Evolutionary conservation across 2,797 vertebrate species (phyloP), one percentile per base, ranked within the genome.

Genomic region (Octomys mimax): DNA sequence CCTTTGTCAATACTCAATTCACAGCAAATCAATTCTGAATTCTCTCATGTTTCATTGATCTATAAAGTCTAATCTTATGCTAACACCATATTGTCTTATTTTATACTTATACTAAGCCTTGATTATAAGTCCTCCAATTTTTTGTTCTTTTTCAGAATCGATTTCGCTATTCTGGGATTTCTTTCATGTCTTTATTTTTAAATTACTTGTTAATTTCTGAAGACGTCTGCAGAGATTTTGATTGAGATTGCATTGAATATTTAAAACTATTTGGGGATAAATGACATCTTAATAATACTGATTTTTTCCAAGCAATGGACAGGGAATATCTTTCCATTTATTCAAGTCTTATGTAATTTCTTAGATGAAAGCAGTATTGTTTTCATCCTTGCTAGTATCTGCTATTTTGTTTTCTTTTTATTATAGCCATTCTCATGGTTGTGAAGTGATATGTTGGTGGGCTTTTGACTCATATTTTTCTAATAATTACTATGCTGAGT

Each of bases 1-100:
- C 57, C 57, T 93, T 73, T 81, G 31, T 71, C 84, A 93, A 87
- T 36, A 80, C 66, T 62, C 33, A 92, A 46, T 92, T 92, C 14
- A 59, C 3, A 46, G 1, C 46, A 14, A 31, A 78, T 71, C 54
- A 52, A 62, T 61, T 93, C 33, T 71, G 28, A 22, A 61, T 5
- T 70, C 22, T 31, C 4, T 22, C 42, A 54, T 81, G 24, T 80
- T 79, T 42, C 54, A 78, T 28, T 92, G 6, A 79, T 68, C 61
- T 68, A 68, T 90, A 79, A 62, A 42, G 14, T 68, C 1, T 79
- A n/a, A 31, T 16, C 26, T 71, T 70, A 70, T n/a, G 62, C 33
- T 36, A 94, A 59, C 68, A 84, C 24, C 11, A 68, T 14, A 70
- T 79, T 78, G 33, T 70, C 36, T 89, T 66, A 78, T 70, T 57